Evolutionary conservation across 1,140 invertebrate genomes (phyloP).

Genomic region (Drosophila subpulchrella): DNA sequence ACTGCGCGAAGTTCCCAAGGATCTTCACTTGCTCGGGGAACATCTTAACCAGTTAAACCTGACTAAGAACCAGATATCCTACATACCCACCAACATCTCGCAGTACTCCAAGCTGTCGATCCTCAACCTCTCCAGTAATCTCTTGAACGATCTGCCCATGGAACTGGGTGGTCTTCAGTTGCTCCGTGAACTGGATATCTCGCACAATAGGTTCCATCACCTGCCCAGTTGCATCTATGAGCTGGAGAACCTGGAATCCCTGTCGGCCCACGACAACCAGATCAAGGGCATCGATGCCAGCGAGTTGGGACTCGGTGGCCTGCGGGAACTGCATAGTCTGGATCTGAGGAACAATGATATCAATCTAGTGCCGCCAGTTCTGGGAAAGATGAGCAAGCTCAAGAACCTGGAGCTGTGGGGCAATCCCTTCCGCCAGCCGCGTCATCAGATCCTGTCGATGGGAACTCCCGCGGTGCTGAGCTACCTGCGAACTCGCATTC

Average conservation of each 20-base stretch:
- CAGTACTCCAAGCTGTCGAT: slow-evolving; percentile 37
- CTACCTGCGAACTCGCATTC: slow-evolving; percentile 93
- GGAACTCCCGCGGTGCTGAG: slow-evolving; percentile 91
- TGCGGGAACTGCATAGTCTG: slow-evolving; percentile 88
- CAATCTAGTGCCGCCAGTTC: slow-evolving; percentile 89
- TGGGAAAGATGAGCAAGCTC: slow-evolving; percentile 91
- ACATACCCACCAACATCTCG: slow-evolving; percentile 52
- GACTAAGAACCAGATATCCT: slow-evolving; percentile 43
- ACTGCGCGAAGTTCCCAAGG: slow-evolving; percentile 35
- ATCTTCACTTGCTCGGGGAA: slow-evolving; percentile 35
- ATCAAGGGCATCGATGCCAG: slow-evolving; percentile 89
- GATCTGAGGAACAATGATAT: slow-evolving; percentile 94
- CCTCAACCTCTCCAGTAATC: slow-evolving; percentile 49
- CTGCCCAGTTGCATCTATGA: slow-evolving; percentile 54
- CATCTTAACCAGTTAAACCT: slow-evolving; percentile 39
- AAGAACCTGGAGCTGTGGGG: slow-evolving; percentile 89
- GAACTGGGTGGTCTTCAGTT: slow-evolving; percentile 42
- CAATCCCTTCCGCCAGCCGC: slow-evolving; percentile 93
- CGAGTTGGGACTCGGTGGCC: slow-evolving; percentile 86
- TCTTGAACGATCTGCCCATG: slow-evolving; percentile 50
- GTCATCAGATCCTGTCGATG: slow-evolving; percentile 92
- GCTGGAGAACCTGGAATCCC: slow-evolving; percentile 25
- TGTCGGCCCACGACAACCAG: slow-evolving; percentile 86
- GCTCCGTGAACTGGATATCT: slow-evolving; percentile 47
- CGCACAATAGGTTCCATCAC: slow-evolving; percentile 50